phyloP scores from a whole-genome alignment of 2,113 vertebrate species.

The Rhagologus leucostigma region DNA sequence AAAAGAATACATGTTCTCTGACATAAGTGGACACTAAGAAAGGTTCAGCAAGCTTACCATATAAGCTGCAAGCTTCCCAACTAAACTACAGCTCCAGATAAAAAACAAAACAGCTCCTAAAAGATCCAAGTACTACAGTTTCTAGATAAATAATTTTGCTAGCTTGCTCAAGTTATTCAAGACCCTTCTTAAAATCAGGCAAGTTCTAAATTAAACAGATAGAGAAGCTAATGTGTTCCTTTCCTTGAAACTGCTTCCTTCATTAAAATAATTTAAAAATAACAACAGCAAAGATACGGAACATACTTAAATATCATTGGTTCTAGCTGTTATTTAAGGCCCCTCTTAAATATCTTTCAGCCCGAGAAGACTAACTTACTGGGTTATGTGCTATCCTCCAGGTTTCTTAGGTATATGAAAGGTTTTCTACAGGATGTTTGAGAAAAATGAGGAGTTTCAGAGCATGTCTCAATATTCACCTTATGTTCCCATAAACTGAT shows the following conservation, averaged over 20 bases:
- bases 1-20: not conserved
- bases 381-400: not conserved
- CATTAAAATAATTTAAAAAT: not conserved
- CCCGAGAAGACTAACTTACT: not conserved
- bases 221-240: not conserved
- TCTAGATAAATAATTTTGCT: not conserved
- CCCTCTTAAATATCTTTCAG: not conserved
- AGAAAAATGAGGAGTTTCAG: not conserved
- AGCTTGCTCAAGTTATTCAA: not conserved
- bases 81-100: not conserved
- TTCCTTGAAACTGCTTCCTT: not conserved
- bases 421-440: not conserved
- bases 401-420: not conserved
- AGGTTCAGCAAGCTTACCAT: not conserved
- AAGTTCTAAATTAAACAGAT: not conserved
- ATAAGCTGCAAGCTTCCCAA: not conserved
- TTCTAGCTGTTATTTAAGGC: not conserved
- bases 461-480: not conserved
- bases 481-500: not conserved
- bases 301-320: not conserved
- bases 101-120: not conserved
- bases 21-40: not conserved
- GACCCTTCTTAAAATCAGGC: not conserved
- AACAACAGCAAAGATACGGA: not conserved
- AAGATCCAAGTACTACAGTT: not conserved